Base-by-base conservation (phyloP, 2,888 invertebrate genomes). In the Gryllus longicercus region DNA sequence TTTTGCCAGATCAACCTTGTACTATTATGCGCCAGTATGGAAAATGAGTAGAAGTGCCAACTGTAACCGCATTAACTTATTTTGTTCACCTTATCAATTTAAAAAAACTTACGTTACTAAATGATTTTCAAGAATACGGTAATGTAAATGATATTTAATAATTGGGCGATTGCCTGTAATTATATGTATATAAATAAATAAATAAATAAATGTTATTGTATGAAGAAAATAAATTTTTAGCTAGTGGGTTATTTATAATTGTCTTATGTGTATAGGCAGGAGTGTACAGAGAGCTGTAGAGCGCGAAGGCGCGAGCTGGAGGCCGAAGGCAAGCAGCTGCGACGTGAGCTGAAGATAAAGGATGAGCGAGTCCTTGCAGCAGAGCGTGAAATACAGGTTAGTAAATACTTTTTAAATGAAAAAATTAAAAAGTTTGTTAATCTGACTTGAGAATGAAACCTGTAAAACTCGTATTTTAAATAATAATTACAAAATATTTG, bases 241-340 rank as follows among this genome's bases (percentile, higher is more conserved):
- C 38, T 38, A 38, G 38, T 38, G 38, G 38, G 38, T 38, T 38
- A 10, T 5, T 38, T 38, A 38, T 3, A 38, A 38, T 38, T 38
- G 38, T 8, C 38, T 38, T 38, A 38, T 38, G 38, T 5, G 8
- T 82, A 85, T 81, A 87, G 88, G 75, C 88, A 89, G 79, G 93
- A 93, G 84, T 94, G 93, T 86, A 91, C 91, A 83, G 92, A 93
- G 79, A 88, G 88, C 77, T 94, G 94, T 85, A 91, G 92, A 86
- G 84, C 87, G 83, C 87, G 92, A 82, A 86, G 91, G 75, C 86
- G 91, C 86, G 89, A 93, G 85, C 86, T 91, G 82, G 94, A 91
- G 85, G 85, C 90, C 86, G 93, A 94, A 85, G 87, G 91, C 50
- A 93, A 93, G 85, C 91, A 89, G 84, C 85, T 93, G 83, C 89